Evolutionary conservation across 2,113 vertebrate species (phyloP).

Genomic region (Centrocercus urophasianus): DNA sequence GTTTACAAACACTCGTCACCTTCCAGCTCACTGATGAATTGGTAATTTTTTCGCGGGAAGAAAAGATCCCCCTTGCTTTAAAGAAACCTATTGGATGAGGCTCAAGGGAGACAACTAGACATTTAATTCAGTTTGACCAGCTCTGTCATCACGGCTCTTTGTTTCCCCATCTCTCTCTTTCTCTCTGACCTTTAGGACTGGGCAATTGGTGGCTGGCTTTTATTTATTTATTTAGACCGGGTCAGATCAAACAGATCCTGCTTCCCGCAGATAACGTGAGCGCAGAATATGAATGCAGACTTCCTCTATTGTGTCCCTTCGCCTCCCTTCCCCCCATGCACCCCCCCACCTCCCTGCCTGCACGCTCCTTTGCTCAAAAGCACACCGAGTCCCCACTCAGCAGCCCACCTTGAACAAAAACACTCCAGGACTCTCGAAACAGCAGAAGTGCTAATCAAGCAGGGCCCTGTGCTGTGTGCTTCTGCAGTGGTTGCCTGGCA

Average conservation of each 20-base stretch:
- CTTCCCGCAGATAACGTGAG: slow-evolving; percentile 56
- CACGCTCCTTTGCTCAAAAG: slow-evolving; percentile 58
- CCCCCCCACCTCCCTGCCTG: not conserved
- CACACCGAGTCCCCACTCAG: slow-evolving; percentile 63
- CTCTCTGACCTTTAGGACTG: slow-evolving; percentile 53
- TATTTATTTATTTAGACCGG: slow-evolving; percentile 16
- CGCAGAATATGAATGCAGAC: not conserved
- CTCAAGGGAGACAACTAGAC: slow-evolving; percentile 67
- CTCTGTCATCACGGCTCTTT: slow-evolving; percentile 51
- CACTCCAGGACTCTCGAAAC: slow-evolving; percentile 72
- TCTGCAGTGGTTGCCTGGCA: slow-evolving; percentile 80
- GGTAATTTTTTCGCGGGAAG: slow-evolving; percentile 44
- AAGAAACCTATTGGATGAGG: slow-evolving; percentile 43
- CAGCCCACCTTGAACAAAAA: slow-evolving; percentile 78
- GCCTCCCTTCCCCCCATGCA: not conserved
- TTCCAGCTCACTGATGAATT: slow-evolving; percentile 46
- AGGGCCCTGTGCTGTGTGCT: slow-evolving; percentile 71
- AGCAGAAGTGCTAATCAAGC: slow-evolving; percentile 77
- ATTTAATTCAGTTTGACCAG: slow-evolving; percentile 69
- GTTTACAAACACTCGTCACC: slow-evolving; percentile 65
- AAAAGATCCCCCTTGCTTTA: slow-evolving; percentile 59
- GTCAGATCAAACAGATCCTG: slow-evolving; percentile 48
- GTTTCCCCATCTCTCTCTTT: slow-evolving; percentile 36
- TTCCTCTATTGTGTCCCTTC: not conserved
- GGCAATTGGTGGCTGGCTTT: not conserved